Percentiles rank a stretch among this genome's conserved stretches.
phyloP scores from a whole-genome alignment of 2,113 vertebrate genomes.

The Trogon surrucura region DNA sequence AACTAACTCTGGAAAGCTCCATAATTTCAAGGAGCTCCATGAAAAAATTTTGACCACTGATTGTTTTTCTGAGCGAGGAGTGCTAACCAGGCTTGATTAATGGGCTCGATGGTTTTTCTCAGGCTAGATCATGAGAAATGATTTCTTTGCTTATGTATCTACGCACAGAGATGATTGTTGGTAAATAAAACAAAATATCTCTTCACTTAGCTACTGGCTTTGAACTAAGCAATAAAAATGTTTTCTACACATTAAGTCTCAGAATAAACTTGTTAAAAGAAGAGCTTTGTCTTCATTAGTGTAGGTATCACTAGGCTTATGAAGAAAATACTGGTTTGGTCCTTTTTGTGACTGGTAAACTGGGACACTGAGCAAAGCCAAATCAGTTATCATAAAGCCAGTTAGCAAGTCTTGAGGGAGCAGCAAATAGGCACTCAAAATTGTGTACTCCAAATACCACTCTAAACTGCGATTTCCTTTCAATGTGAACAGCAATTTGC shows the following conservation, averaged over 20 bases:
- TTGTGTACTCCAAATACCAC: not conserved
- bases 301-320: not conserved
- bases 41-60: not conserved
- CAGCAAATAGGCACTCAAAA: not conserved
- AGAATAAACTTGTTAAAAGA: not conserved
- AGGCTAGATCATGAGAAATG: not conserved
- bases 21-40: not conserved
- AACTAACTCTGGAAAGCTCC: not conserved
- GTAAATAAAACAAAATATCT: not conserved
- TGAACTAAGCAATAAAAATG: not conserved
- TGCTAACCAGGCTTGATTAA: not conserved
- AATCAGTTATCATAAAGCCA: not conserved
- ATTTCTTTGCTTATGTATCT: not conserved
- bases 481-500: not conserved
- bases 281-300: not conserved
- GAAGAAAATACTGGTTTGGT: not conserved
- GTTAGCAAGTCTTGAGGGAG: not conserved
- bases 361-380: not conserved
- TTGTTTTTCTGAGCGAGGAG: not conserved
- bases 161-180: not conserved
- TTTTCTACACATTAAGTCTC: not conserved
- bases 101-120: not conserved
- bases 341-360: not conserved
- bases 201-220: not conserved
- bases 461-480: conserved; percentile 5